Conservation (phyloP, 2,113 vertebrate species). For the Ginglymostoma cirratum region DNA sequence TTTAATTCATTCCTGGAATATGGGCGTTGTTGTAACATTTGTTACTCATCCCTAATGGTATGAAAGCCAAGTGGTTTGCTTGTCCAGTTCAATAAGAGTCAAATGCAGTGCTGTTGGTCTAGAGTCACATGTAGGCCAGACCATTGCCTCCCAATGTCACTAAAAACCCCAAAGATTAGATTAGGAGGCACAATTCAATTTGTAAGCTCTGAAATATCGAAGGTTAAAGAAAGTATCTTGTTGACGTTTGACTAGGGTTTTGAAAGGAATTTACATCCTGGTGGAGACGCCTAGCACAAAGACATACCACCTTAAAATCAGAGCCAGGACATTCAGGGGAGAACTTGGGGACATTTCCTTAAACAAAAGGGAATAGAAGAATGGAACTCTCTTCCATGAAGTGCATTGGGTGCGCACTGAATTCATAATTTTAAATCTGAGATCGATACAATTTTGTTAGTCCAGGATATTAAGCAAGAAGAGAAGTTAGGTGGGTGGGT, state of each 20-base stretch:
- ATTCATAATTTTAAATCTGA: neutral
- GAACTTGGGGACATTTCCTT: neutral
- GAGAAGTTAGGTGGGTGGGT: no score
- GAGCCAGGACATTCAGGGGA: neutral
- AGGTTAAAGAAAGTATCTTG: neutral
- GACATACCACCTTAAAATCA: no score
- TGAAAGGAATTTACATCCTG: neutral
- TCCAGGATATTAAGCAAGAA: no score
- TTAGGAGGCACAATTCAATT: neutral
- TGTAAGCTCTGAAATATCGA: neutral
- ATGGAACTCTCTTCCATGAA: neutral
- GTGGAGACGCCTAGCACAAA: no score
- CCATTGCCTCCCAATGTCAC: neutral
- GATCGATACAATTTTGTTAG: neutral
- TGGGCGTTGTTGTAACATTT: no score
- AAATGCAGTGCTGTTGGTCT: no score
- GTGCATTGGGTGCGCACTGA: neutral
- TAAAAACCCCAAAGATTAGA: neutral
- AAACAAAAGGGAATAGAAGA: neutral
- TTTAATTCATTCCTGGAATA: no score
- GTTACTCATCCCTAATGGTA: no score
- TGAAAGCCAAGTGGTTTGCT: no score
- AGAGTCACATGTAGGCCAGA: no score
- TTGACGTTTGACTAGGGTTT: neutral
- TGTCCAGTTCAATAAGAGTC: no score